Evolutionary conservation across 2,797 vertebrate species (phyloP), one percentile per base, ranked within the genome.

Genomic region (Helicolenus hilgendorfi): DNA sequence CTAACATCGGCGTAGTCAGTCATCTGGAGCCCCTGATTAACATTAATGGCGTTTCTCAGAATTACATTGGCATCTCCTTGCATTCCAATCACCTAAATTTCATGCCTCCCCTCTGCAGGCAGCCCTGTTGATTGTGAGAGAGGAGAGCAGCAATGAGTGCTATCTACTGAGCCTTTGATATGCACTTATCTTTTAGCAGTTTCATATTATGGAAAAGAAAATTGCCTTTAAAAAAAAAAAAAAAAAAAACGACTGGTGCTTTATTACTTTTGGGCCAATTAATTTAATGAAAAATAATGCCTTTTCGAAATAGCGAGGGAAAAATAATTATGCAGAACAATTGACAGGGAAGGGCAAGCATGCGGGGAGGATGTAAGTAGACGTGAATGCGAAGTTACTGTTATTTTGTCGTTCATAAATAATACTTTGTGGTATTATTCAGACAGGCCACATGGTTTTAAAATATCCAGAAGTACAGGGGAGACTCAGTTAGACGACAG

Each of bases 131-230:
- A 95, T 93, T 94, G 93, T 91, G 89, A 77, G 88, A 79, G 90
- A 87, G 87, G 79, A 82, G 87, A 87, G 87, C 56, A 0, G 85
- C 89, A 82, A 88, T 85, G 89, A 91, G 91, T 68, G 82, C 89
- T 95, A 93, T 97, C 94, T 95, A 76, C 94, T 75, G 73, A 94
- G 92, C 90, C 94, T 95, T 93, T 95, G 95, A 96, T 96, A 96
- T 84, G 89, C 92, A 90, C 93, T 96, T 95, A 96, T 95, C 96
- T 95, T 84, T 92, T 76, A 84, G 86, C 93, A 68, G 92, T 95
- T 95, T 93, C 81, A 83, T 88, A 94, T 95, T 95, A 93, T 86
- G 89, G 88, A 68, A 79, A 86, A 92, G 92, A 91, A 97, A 96
- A 96, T 96, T 95, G 93, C 88, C 91, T 93, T 89, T 5, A 41